Base-by-base conservation (phyloP, 2,113 vertebrate genomes). In the Crotalus helleri region DNA sequence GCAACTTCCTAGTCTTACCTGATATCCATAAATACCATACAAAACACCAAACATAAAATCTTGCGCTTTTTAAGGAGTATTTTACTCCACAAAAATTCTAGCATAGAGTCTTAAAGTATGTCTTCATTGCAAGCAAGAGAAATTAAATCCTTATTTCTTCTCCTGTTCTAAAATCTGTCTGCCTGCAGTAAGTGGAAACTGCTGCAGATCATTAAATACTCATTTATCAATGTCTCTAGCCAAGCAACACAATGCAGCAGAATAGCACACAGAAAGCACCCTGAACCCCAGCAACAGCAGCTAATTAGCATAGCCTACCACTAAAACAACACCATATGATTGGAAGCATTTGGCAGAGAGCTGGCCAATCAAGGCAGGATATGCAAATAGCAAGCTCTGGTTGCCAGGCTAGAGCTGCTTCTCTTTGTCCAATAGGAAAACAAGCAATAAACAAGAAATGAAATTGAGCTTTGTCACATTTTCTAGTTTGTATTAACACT, bases 291-390 rank as follows among this genome's bases (percentile, higher is more conserved):
- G 99, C 99, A 99, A 99, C 99, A 99, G 99, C 98, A 97, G 97
- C 98, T 98, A 98, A 99, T 99, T 99, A 99, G 99, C 99, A 99
- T 99, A 99, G 98, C 99, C 99, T 99, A 99, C 99, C 99, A 98
- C 98, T 96, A 97, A 97, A 97, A 97, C 95, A 95, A 97, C 98
- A 97, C 97, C 97, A 96, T 97, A 97, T 97, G 98, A 99, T 99
- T 99, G 99, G 99, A 97, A 97, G 97, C 96, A 98, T 94, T 96
- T 97, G 97, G 97, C 97, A 94, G 97, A 96, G 96, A 90, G 94
- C 97, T 95, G 96, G 95, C 99, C 99, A 99, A 99, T 99, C 98
- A 97, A 96, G 97, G 96, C 88, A 95, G 97, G 97, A 96, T 98
- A 99, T 99, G 99, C 99, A 99, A 99, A 99, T 99, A 98, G 96